These are phyloP conservation scores for Elephas maximus DNA, from an alignment of 2,113 vertebrate species.

Conservation along the genomic window DNA sequence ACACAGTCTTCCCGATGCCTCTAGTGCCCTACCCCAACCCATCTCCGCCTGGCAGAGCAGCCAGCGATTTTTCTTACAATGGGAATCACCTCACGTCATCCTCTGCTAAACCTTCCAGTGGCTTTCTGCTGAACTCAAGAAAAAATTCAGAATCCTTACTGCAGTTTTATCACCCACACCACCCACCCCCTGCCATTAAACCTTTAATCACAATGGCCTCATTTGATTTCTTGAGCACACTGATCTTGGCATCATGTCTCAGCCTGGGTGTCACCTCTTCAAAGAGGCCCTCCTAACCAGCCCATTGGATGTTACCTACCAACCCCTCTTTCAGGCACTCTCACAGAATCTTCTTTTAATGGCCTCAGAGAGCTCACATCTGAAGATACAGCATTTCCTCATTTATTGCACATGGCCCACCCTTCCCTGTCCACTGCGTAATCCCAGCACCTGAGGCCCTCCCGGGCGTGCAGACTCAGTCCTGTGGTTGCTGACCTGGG, in stretches of 20 bases:
- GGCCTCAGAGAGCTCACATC: not conserved
- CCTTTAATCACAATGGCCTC: not conserved
- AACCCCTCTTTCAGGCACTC: not conserved
- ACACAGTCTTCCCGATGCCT: not conserved
- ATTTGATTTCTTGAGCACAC: not conserved
- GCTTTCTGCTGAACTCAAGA: not conserved
- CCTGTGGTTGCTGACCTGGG: accelerated
- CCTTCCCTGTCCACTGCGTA: not conserved
- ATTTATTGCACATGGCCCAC: too few relatives aligned
- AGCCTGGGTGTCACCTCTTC: not conserved
- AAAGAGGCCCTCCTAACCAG: not conserved
- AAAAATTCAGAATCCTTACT: not conserved
- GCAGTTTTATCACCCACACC: not conserved
- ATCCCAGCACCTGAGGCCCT: not conserved
- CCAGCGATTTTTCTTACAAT: too few relatives aligned
- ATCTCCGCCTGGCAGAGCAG: accelerated
- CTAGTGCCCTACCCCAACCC: too few relatives aligned
- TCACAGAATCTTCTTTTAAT: not conserved
- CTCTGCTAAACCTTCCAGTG: not conserved
- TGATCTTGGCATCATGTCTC: not conserved
- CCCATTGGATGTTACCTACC: not conserved
- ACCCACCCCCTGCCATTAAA: not conserved
- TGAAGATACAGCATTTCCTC: not conserved
- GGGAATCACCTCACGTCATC: not conserved
- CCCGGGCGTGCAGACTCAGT: accelerated